Evolutionary conservation across 2,797 vertebrate species (phyloP), one percentile per base, ranked within the genome.

Genomic region (Lutjanus argentimaculatus): DNA sequence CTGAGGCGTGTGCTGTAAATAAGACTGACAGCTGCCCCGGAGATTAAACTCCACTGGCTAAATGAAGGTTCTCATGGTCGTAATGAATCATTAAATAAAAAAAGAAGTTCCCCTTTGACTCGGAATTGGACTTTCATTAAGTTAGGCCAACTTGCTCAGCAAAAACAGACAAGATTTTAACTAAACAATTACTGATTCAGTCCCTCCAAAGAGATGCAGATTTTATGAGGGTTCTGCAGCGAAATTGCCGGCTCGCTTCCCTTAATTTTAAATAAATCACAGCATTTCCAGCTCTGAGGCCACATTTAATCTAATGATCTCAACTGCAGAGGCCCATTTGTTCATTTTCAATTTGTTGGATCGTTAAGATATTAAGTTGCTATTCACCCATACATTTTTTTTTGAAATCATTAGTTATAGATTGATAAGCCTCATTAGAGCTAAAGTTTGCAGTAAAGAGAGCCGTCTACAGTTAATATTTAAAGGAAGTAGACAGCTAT

Each of bases 241-340:
- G 63, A 62, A 66, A 52, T 12, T 48, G 19, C 51, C 1, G 1
- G 8, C 72, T 66, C 7, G 0, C 51, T 19, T 78, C 55, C 51
- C 42, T 52, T 80, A 21, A 49, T 69, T 75, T 42, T 66, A 51
- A 82, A 84, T 71, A 87, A 67, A 88, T 66, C 8, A 19, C 67
- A 25, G 21, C 16, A 1, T 69, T 86, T 17, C 55, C 15, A 14
- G 66, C 72, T 74, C 62, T 53, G 68, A 80, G 40, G 43, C 68
- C 59, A 76, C 53, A 70, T 81, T 87, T 78, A 76, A 77, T 83
- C 55, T 53, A 80, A 91, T 80, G 51, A 77, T 72, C 59, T 69
- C 36, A 16, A 58, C 73, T 51, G 51, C 49, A 64, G 17, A 19
- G 43, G 13, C 68, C 69, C 76, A 40, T 80, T 73, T 79, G 66